These are phyloP conservation scores for Nomada fucata DNA, from an alignment of 2,888 invertebrate genomes.

Conservation along the genomic window DNA sequence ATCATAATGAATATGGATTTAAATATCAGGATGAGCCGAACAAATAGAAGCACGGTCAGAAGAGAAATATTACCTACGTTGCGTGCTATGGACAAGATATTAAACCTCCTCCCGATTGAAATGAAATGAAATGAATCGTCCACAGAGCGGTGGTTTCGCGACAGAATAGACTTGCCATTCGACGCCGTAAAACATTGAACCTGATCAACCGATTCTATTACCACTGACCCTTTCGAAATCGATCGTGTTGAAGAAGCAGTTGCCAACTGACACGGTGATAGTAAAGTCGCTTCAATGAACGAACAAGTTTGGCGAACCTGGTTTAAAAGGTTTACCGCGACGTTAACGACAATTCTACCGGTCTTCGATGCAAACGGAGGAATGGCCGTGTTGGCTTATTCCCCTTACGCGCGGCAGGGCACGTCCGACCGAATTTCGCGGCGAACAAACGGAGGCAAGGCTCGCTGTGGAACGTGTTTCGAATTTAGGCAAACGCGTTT, in stretches of 20 bases:
- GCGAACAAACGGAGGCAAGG: not conserved
- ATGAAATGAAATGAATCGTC: not conserved
- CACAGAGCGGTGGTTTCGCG: not conserved
- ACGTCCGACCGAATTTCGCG: conserved; percentile 8
- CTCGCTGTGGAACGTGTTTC: conserved; percentile 25
- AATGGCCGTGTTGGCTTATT: not conserved
- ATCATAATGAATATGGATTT: not conserved
- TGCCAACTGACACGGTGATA: too few relatives aligned
- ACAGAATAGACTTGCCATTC: not conserved
- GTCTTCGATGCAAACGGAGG: too few relatives aligned
- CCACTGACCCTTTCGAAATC: not conserved
- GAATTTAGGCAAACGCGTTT: conserved; percentile 24
- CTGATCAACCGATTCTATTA: not conserved
- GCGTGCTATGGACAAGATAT: not conserved
- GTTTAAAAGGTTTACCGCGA: not conserved
- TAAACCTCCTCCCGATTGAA: conserved; percentile 5
- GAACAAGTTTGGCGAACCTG: not conserved
- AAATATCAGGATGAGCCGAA: conserved; percentile 15
- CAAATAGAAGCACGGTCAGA: conserved; percentile 4
- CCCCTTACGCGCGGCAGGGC: not conserved
- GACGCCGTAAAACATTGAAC: not conserved
- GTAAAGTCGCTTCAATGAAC: not conserved
- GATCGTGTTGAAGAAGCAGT: not conserved
- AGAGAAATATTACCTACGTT: not conserved
- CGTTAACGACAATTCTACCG: not conserved